Evolutionary conservation across 1,140 invertebrate genomes (phyloP).

Genomic region (Babylonia areolata): DNA sequence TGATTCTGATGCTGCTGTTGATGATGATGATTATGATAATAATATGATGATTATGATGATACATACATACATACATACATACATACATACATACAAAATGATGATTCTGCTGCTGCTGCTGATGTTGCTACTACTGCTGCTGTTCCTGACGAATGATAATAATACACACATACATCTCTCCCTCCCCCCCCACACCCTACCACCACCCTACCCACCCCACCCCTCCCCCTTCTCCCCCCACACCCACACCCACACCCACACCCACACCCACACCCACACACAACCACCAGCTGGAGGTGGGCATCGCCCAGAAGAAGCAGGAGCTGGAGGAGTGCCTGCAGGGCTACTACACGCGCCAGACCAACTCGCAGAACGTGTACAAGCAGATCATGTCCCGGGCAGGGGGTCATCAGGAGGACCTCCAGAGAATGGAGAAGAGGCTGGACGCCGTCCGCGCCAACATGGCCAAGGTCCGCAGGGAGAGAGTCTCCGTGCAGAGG

Average conservation of each 20-base stretch:
- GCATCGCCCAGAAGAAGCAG: slow-evolving; percentile 33
- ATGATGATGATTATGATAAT: no score
- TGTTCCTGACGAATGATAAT: not conserved
- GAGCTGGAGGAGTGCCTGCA: slow-evolving; percentile 27
- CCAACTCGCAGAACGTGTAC: slow-evolving; percentile 20
- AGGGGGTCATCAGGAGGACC: slow-evolving; percentile 24
- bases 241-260: not conserved
- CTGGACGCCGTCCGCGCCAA: slow-evolving; percentile 32
- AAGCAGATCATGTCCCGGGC: slow-evolving; percentile 15
- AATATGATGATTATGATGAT: no score
- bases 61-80: no score
- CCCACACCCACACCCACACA: not conserved
- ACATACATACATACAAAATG: no score
- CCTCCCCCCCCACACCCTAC: no score
- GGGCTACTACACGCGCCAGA: slow-evolving; percentile 14
- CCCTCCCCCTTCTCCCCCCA: not conserved
- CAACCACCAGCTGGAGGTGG: slow-evolving; percentile 9
- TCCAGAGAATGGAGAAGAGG: slow-evolving; percentile 38
- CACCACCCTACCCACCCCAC: no score
- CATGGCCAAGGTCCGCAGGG: slow-evolving; percentile 19
- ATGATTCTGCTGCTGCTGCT: no score
- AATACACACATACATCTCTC: not conserved
- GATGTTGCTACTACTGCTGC: no score
- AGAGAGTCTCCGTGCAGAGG: slow-evolving; percentile 44
- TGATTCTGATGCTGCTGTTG: no score